A percentile compares a stretch with the other conserved stretches of the same genome.
phyloP scores from a whole-genome alignment of 1,140 invertebrate genomes.

The Goniozus legneri region DNA sequence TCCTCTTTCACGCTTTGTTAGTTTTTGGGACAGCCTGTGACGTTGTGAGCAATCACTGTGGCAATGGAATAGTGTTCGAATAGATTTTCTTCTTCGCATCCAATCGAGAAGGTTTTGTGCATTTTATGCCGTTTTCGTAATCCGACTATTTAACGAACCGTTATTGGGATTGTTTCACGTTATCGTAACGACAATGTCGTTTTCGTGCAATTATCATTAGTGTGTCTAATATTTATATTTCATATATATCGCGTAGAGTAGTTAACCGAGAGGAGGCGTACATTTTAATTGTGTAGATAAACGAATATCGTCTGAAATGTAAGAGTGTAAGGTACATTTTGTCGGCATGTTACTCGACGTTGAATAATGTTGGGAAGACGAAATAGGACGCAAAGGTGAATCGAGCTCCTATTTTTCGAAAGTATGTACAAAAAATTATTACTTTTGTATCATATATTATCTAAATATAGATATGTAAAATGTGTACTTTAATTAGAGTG shows the following conservation, averaged over 20 bases:
- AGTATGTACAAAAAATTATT: slow-evolving; percentile 41
- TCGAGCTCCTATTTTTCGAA: slow-evolving; percentile 18
- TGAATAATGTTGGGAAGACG: not conserved
- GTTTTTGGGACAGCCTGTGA: not conserved
- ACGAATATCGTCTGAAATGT: not conserved
- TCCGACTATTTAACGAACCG: not conserved
- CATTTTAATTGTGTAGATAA: not conserved
- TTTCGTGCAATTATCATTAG: too few relatives aligned
- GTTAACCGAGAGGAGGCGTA: not conserved
- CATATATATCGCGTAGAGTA: not conserved
- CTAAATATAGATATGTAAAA: slow-evolving; percentile 9
- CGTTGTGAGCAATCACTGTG: not conserved
- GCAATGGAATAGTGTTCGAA: not conserved
- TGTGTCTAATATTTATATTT: not conserved
- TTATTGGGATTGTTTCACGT: not conserved
- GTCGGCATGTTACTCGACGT: not conserved
- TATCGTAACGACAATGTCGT: not conserved
- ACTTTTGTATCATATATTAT: slow-evolving; percentile 38
- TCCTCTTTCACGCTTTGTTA: not conserved
- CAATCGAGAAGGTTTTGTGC: not conserved
- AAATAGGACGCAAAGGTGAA: slow-evolving; percentile 2
- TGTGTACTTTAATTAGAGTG: not conserved
- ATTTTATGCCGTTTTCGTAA: not conserved
- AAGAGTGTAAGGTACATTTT: not conserved
- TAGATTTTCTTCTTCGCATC: not conserved